phyloP scores from a whole-genome alignment of 2,113 vertebrate species.

The Crotalus tigris region DNA sequence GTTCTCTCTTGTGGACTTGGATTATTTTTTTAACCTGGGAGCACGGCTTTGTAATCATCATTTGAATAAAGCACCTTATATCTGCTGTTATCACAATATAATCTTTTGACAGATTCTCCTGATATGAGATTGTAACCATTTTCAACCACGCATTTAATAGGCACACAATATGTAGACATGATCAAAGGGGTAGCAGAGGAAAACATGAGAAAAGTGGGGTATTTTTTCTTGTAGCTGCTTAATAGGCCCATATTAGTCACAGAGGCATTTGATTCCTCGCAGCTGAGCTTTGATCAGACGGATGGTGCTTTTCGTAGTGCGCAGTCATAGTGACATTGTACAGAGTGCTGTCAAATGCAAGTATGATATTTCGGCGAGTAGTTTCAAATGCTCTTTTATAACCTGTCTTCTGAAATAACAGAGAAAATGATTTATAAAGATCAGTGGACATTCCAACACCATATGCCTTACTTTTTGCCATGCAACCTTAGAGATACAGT shows the following conservation, averaged over 20 bases:
- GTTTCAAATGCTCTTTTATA: not conserved
- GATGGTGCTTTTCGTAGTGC: conserved; percentile 13
- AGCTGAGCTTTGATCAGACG: conserved; percentile 39
- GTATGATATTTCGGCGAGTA: not conserved
- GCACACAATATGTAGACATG: conserved; percentile 32
- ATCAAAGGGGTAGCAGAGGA: conserved; percentile 38
- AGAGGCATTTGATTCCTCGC: conserved; percentile 41
- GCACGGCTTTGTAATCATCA: conserved; percentile 29
- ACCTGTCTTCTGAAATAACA: not conserved
- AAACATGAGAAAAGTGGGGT: conserved; percentile 39
- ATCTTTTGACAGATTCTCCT: conserved; percentile 48
- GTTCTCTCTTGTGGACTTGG: conserved; percentile 40
- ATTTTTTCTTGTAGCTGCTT: not conserved
- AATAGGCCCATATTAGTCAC: conserved; percentile 20
- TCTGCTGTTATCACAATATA: conserved; percentile 43
- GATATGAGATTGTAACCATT: conserved; percentile 44
- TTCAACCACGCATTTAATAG: conserved; percentile 43
- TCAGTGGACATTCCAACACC: not conserved
- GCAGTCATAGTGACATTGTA: not conserved
- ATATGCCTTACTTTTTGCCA: not conserved
- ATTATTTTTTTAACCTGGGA: conserved; percentile 43
- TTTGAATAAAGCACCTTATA: conserved; percentile 45
- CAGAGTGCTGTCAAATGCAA: conserved; percentile 3
- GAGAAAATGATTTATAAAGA: not conserved
- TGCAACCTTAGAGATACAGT: not conserved